A percentile compares a stretch with the other conserved stretches of the same genome.
Evolutionary conservation across 2,113 vertebrate genomes (phyloP).

Genomic region (Sceloporus undulatus): DNA sequence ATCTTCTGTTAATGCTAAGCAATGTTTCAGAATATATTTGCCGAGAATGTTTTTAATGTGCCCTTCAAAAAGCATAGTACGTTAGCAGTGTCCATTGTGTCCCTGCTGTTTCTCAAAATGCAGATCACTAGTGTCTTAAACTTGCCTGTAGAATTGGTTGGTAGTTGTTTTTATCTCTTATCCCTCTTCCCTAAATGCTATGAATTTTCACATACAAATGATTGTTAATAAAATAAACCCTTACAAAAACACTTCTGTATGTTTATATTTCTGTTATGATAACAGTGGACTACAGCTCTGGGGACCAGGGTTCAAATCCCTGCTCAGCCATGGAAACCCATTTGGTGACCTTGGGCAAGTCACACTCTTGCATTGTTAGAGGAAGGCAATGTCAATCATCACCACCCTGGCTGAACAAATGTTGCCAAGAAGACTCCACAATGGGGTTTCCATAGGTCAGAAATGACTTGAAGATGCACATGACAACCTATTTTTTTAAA

Average conservation of each 20-base stretch:
- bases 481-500: not conserved
- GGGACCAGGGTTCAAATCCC: too few species aligned
- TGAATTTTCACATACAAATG: not conserved
- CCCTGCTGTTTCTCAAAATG: conserved; percentile 26
- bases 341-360: too few species aligned
- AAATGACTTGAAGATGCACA: too few species aligned
- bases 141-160: conserved; percentile 1
- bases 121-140: not conserved
- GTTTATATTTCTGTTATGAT: conserved; percentile 9
- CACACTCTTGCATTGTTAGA: too few species aligned
- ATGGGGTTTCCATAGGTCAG: too few species aligned
- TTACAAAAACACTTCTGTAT: conserved; percentile 27
- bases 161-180: conserved; percentile 26
- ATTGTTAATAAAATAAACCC: conserved; percentile 32
- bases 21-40: not conserved
- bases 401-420: too few species aligned
- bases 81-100: not conserved
- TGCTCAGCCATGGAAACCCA: too few species aligned
- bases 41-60: conserved; percentile 26
- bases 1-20: not conserved
- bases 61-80: conserved; percentile 27
- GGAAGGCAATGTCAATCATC: too few species aligned
- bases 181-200: conserved; percentile 11
- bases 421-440: too few species aligned
- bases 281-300: not conserved